Base-by-base conservation (phyloP, 2,888 invertebrate genomes). In the Philereme transversata region DNA sequence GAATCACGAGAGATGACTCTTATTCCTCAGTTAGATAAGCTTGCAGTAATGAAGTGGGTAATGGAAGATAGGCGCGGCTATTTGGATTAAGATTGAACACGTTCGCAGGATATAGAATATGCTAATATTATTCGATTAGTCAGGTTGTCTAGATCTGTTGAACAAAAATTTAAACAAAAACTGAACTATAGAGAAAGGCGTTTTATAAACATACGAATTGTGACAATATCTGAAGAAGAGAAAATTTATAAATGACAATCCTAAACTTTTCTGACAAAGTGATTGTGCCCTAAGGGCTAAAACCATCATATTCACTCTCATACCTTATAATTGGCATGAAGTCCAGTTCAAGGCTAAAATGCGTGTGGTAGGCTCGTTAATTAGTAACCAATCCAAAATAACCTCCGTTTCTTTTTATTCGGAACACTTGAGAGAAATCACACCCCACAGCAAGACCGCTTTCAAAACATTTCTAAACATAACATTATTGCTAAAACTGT, bases 1-100 rank as follows among this genome's bases (percentile, higher is more conserved):
- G 68, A 68, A 65, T 69, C 66, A 67, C 57, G 51, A 56, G 60
- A 65, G 68, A 69, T 67, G 68, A 64, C 50, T 65, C 66, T 55
- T 47, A 54, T 54, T 57, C 60, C 44, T 59, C 50, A 45, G 65
- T 64, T 67, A 70, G 65, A 65, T 67, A 70, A 68, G 63, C 57
- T 55, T 51, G 48, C 59, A 46, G 57, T 65, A 68, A 64, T 68
- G 60, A 63, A 64, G 64, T 64, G 48, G 54, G 61, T 57, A 63
- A 65, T 65, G 48, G 62, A 59, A 63, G 51, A 57, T 54, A 53
- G 45, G 33, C n/a, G 34, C 35, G 33, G 54, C 43, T 48, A 51
- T 59, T 49, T 60, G 34, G 46, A 48, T 22, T 57, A 22, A 34
- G 52, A 60, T 60, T 45, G 40, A n/a, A 57, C 47, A 40, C 22